Conservation (phyloP, 2,113 vertebrate species). For the Pogonocichla stellata region DNA sequence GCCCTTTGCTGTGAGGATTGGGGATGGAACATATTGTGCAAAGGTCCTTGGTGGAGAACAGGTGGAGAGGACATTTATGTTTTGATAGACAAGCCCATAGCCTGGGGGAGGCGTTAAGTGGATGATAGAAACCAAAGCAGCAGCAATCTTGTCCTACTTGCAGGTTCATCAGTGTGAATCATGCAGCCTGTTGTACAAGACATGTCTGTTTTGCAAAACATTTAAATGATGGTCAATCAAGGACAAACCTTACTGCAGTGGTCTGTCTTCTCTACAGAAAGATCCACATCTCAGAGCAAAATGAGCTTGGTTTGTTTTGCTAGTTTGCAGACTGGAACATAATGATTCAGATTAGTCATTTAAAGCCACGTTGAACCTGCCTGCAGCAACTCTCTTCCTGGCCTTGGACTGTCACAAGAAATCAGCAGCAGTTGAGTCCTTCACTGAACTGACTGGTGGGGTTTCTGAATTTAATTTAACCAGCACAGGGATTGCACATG, state of each 20-base stretch:
- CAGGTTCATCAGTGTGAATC: slow-evolving; percentile 26
- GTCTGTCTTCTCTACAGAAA: not conserved
- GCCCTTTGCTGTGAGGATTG: not conserved
- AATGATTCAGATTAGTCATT: slow-evolving; percentile 6
- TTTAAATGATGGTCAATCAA: not conserved
- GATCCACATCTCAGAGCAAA: not conserved
- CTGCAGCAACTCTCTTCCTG: not conserved
- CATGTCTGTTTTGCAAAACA: not conserved
- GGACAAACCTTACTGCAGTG: not conserved
- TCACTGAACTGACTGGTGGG: not conserved
- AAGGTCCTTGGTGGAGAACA: not conserved
- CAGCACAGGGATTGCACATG: not conserved
- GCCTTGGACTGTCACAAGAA: slow-evolving; percentile 9
- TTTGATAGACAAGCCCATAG: not conserved
- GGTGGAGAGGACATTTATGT: not conserved
- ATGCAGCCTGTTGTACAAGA: slow-evolving; percentile 22
- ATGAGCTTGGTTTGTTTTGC: slow-evolving; percentile 2
- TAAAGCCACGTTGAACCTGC: not conserved
- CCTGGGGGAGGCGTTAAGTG: not conserved
- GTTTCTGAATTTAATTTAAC: not conserved
- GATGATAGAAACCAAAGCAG: not conserved
- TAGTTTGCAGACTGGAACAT: not conserved
- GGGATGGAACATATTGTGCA: not conserved
- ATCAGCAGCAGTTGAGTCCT: not conserved
- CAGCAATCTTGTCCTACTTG: slow-evolving; percentile 1